phyloP scores from a whole-genome alignment of 2,797 vertebrate species.

The Coregonus ussuriensis region DNA sequence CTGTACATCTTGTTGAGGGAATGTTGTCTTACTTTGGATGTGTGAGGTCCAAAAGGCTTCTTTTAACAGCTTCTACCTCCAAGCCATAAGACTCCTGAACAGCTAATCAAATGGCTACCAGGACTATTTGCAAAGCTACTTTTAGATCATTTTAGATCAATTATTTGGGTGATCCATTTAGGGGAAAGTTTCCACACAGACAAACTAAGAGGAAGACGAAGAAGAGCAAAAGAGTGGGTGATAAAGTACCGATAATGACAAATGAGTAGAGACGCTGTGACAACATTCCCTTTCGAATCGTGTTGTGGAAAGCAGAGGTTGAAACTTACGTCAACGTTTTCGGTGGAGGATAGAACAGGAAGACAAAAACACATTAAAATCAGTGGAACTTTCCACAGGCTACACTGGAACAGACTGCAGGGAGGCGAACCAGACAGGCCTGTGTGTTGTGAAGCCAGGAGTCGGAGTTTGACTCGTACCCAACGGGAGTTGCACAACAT shows the following conservation, averaged over 20 bases:
- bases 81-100: no score
- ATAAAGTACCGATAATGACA: not conserved
- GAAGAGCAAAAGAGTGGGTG: constrained; percentile 2
- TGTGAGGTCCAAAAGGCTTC: no score
- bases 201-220: not conserved
- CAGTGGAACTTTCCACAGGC: not conserved
- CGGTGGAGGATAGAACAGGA: not conserved
- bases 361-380: not conserved
- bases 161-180: no score
- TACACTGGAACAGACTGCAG: constrained; percentile 2
- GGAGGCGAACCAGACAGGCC: not conserved
- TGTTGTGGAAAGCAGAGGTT: not conserved
- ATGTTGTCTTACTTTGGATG: no score
- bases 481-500: not conserved
- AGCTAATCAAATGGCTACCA: no score
- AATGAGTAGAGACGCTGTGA: not conserved
- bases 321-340: not conserved
- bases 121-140: no score
- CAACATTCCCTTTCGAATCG: not conserved
- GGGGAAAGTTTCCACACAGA: no score
- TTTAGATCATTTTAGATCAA: no score
- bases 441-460: not conserved
- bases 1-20: no score
- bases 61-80: no score
- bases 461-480: not conserved